Evolutionary conservation across 2,797 vertebrate genomes (phyloP), one percentile per base, ranked within the genome.

Genomic region (Australoheros facetus): DNA sequence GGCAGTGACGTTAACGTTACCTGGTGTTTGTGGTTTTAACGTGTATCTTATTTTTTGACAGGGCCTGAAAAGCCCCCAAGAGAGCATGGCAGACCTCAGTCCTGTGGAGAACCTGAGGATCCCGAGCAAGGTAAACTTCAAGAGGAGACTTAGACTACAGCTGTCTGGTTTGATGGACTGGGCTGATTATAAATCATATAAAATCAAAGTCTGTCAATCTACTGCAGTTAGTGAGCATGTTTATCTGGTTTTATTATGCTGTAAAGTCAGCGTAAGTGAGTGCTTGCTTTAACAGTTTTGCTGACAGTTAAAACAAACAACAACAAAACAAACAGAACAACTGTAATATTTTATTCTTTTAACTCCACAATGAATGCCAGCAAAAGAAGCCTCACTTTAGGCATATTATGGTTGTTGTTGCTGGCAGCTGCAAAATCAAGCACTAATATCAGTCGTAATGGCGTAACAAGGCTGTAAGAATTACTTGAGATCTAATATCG

Each of bases 11-110:
- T 30, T 69, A 26, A 56, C 2, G 2, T 59, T 16, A 30, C 12
- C 19, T 73, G 5, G 37, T 2, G 13, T 34, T 39, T 56, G 6
- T 56, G 70, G 7, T 30, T 51, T 82, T 78, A 42, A 78, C 13
- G 17, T 57, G 58, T 54, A 17, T 81, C 26, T 84, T 89, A 11
- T 75, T 78, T 37, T 85, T 91, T 91, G 45, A 62, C 88, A 99
- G 98, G 98, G 98, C 91, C 96, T 98, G 78, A 98, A 97, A 93
- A 99, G 97, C 94, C 98, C 98, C 73, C 98, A 97, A 21, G 98
- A 99, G 85, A 98, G 95, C 81, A 93, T 97, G 94, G 92, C 96
- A 75, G 98, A 99, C 88, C 95, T 98, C 23, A 97, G 97, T 88
- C 97, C 97, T 34, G 92, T 98, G 87, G 98, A 99, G 90, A 98